Evolutionary conservation across 2,888 invertebrate species (phyloP).

Genomic region (Leptothorax acervorum): DNA sequence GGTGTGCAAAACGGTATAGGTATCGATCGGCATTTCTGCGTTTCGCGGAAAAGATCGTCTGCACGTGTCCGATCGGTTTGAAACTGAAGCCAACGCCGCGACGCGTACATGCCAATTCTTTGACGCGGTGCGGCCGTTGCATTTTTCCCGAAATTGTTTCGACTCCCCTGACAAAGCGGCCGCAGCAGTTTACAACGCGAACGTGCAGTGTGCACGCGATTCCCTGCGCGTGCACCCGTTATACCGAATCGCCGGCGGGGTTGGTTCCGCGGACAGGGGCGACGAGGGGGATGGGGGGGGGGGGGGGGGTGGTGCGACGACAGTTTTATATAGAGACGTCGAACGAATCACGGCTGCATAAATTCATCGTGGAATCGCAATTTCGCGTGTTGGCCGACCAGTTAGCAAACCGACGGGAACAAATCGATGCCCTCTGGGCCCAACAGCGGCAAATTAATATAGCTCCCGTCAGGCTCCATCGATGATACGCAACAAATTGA

Average conservation of each 20-base stretch:
- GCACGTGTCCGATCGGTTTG: too few species aligned
- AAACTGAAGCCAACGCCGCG: too few species aligned
- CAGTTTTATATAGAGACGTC: conserved; percentile 61
- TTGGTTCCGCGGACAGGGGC: background rate
- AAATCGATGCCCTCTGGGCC: conserved; percentile 76
- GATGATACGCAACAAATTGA: conserved; percentile 75
- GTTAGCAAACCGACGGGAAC: conserved; percentile 72
- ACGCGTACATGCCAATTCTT: conserved; percentile 13
- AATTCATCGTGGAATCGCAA: conserved; percentile 66
- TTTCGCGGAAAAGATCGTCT: conserved; percentile 1
- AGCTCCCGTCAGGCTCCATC: conserved; percentile 70
- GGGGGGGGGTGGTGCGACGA: conserved; percentile 29
- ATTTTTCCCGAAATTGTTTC: conserved; percentile 32
- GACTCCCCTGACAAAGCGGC: conserved; percentile 28
- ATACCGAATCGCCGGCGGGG: conserved; percentile 42
- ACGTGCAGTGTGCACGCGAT: conserved; percentile 26
- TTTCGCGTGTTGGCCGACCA: conserved; percentile 65
- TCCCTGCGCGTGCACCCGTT: conserved; percentile 9
- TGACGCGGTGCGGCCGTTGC: background rate
- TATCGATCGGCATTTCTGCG: conserved; percentile 35
- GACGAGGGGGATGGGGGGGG: background rate
- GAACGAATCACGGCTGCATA: conserved; percentile 57
- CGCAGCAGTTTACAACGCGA: conserved; percentile 26
- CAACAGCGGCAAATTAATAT: conserved; percentile 73
- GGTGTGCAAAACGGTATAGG: background rate